Evolutionary conservation across 2,113 vertebrate species (phyloP).

Genomic region (Cyprinodon brontotheroides): DNA sequence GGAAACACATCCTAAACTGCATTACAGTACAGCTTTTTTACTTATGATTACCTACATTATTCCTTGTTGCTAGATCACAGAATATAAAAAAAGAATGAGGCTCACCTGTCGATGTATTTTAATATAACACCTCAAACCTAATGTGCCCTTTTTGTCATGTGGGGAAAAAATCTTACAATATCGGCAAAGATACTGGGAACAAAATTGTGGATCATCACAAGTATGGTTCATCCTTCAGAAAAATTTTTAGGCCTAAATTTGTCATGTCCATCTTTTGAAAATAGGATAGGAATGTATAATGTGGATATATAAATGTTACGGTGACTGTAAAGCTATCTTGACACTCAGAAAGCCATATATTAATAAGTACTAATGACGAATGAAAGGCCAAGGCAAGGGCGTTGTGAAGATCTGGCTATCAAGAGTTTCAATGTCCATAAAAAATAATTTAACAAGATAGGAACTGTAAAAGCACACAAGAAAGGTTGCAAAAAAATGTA

Average conservation of each 20-base stretch:
- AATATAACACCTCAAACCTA: background rate
- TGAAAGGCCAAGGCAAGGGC: too few relatives aligned
- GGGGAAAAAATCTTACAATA: background rate
- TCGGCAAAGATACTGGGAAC: background rate
- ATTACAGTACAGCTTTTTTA: background rate
- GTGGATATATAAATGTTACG: background rate
- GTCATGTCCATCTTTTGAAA: background rate
- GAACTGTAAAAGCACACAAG: too few relatives aligned
- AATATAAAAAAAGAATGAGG: background rate
- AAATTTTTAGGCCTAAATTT: background rate
- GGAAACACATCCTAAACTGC: background rate
- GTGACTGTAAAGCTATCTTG: too few relatives aligned
- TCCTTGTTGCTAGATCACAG: background rate
- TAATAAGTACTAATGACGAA: too few relatives aligned
- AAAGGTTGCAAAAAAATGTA: constrained; percentile 18
- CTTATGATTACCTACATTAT: background rate
- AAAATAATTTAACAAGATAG: too few relatives aligned
- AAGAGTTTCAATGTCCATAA: too few relatives aligned
- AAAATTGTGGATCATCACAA: background rate
- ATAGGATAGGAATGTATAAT: background rate
- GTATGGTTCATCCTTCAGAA: background rate
- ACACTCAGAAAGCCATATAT: too few relatives aligned
- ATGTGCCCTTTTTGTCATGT: background rate
- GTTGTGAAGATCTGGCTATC: too few relatives aligned
- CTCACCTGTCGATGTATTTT: background rate